phyloP scores from a whole-genome alignment of 1,140 invertebrate genomes.

The Formica exsecta region DNA sequence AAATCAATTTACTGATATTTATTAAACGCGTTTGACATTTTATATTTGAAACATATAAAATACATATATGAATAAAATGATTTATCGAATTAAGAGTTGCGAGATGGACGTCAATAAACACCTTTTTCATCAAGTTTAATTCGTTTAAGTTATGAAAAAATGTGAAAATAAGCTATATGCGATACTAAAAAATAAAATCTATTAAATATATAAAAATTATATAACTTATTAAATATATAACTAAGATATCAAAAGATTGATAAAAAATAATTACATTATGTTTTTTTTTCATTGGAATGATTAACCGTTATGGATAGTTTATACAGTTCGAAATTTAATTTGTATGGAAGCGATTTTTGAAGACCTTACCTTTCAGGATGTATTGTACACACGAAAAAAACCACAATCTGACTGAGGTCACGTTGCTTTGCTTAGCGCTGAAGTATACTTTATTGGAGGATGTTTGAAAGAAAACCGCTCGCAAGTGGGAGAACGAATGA shows the following conservation, averaged over 20 bases:
- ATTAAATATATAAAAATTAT: background rate
- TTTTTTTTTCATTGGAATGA: background rate
- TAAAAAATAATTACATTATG: background rate
- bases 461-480: background rate
- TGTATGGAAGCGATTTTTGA: background rate
- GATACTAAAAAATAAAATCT: background rate
- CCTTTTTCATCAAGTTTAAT: constrained; percentile 19
- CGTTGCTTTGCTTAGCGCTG: background rate
- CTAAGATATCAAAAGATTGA: background rate
- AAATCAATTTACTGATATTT: background rate
- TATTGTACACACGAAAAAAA: constrained; percentile 15
- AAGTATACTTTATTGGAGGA: constrained; percentile 7
- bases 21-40: background rate
- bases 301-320: background rate
- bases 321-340: background rate
- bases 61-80: background rate
- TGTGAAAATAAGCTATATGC: background rate
- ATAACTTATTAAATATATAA: background rate
- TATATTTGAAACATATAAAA: too few relatives aligned
- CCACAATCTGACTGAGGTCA: background rate
- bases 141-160: constrained; percentile 34
- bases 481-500: background rate
- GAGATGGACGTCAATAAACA: background rate
- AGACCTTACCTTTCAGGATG: background rate
- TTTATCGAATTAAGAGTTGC: constrained; percentile 32